Percentiles rank a stretch among this genome's conserved stretches.
Evolutionary conservation across 1,140 invertebrate genomes (phyloP).

Genomic region (Maniola jurtina): DNA sequence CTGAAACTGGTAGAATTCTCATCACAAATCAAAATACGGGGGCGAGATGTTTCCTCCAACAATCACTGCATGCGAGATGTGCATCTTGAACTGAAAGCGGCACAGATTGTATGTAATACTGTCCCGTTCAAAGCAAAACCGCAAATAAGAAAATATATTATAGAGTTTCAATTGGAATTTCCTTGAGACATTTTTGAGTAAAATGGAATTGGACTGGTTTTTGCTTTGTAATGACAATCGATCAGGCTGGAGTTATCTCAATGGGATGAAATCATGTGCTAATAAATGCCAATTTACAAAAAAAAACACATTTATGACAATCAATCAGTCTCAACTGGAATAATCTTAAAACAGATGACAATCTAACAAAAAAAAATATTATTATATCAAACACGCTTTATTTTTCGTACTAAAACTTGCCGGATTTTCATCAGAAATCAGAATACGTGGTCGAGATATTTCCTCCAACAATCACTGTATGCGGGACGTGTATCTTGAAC

Average conservation of each 20-base stretch:
- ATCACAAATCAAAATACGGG: slow-evolving; percentile 6
- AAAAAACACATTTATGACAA: too few relatives aligned
- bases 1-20: neutral
- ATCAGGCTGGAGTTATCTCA: too few relatives aligned
- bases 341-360: too few relatives aligned
- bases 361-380: too few relatives aligned
- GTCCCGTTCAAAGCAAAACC: slow-evolving; percentile 20
- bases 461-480: slow-evolving; percentile 16
- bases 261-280: too few relatives aligned
- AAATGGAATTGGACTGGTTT: slow-evolving; percentile 8
- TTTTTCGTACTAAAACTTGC: too few relatives aligned
- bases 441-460: neutral
- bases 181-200: slow-evolving; percentile 4
- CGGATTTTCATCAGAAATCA: neutral
- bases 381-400: too few relatives aligned
- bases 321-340: too few relatives aligned
- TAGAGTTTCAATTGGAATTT: slow-evolving; percentile 15
- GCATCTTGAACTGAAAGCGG: slow-evolving; percentile 23
- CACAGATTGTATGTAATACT: slow-evolving; percentile 23
- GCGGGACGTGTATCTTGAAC: slow-evolving; percentile 18
- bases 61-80: slow-evolving; percentile 16
- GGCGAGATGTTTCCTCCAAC: slow-evolving; percentile 1
- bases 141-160: slow-evolving; percentile 24
- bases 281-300: too few relatives aligned
- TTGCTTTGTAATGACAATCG: too few relatives aligned